Base-by-base conservation (phyloP, 2,888 invertebrate species). In the Drosophila heteroneura region DNA sequence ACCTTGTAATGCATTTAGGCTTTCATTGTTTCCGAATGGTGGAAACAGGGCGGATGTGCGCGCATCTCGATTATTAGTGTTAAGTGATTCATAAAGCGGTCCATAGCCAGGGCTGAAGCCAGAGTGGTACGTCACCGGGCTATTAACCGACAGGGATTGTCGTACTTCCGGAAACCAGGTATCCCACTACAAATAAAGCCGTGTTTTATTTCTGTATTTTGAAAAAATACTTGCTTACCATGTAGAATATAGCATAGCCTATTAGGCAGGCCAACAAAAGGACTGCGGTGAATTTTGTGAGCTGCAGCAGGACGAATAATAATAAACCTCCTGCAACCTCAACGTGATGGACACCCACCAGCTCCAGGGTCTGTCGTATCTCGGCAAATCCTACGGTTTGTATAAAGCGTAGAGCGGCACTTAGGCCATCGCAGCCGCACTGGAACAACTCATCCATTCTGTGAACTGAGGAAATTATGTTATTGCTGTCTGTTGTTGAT, bases 201-300 rank as follows among this genome's bases (percentile, higher is more conserved):
- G 16, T 61, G 3, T n/a, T 44, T 4, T 6, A 2, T 16, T 26
- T 6, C 1, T 1, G 1, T 1, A 9, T 5, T 52, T 52, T 30
- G 7, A 4, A 30, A 41, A 26, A 9, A 26, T 26, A 26, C 39
- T 28, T 19, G 47, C 74, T 82, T 75, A 91, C 86, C 89, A 85
- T 65, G 37, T 90, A 82, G 41, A 87, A 90, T 19, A 82, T 81
- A 14, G 44, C 54, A 22, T 70, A 81, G 1, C 85, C 84, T 41
- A 90, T 62, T 0, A 67, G 28, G 26, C 74, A 71, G 14, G 87
- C 89, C 7, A 88, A 14, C 28, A 85, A 6, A 12, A 88, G 60
- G 0, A 89, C 64, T 2, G 49, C 67, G 3, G 84, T 73, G 35
- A 90, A 90, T 54, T 79, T 88, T 9, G 91, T 83, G 7, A 91